Evolutionary conservation across 2,797 vertebrate genomes (phyloP).

Genomic region (Paguma larvata): DNA sequence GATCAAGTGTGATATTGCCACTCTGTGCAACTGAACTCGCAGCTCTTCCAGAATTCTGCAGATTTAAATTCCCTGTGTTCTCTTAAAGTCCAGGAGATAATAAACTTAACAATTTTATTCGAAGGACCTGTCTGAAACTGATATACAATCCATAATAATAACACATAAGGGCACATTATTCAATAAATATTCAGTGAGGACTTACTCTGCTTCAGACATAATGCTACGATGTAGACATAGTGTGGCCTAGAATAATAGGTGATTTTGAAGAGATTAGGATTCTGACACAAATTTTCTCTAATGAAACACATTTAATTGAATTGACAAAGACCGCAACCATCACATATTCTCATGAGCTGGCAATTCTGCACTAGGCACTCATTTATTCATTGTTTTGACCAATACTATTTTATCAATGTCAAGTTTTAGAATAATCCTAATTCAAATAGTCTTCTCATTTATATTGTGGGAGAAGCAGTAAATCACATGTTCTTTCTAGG

Average conservation of each 20-base stretch:
- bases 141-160: neutral
- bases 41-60: neutral
- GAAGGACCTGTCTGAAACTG: neutral
- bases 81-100: neutral
- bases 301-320: neutral
- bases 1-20: neutral
- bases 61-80: neutral
- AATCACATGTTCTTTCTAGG: neutral
- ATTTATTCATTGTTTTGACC: constrained; percentile 16
- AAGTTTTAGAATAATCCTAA: neutral
- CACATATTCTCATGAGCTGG: neutral
- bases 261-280: neutral
- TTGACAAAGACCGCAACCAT: neutral
- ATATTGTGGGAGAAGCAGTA: neutral
- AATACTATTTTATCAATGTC: neutral
- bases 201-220: neutral
- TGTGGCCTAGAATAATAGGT: neutral
- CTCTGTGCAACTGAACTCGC: neutral
- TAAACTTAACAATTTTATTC: neutral
- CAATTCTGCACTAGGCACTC: neutral
- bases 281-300: neutral
- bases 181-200: neutral
- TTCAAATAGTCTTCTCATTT: neutral
- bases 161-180: neutral
- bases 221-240: neutral